A percentile compares a stretch with the other conserved stretches of the same genome.
Evolutionary conservation across 2,888 invertebrate genomes (phyloP).

Genomic region (Trichopoda pennipes): DNA sequence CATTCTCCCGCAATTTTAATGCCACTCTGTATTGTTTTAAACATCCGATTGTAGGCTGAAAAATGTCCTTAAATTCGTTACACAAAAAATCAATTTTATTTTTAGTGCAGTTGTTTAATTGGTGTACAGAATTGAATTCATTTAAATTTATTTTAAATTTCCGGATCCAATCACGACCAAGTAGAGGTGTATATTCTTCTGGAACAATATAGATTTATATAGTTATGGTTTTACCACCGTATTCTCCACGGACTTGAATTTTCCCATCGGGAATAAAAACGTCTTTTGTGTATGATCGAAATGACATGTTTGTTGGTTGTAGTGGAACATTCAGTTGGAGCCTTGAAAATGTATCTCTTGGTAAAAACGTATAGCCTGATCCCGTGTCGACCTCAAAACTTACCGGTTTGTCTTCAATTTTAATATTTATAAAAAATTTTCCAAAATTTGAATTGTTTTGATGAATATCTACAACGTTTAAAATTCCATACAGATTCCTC

Average conservation of each 20-base stretch:
- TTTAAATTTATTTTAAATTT: conserved; percentile 26
- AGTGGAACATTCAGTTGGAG: not conserved
- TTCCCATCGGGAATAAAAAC: not conserved
- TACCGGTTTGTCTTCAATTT: not conserved
- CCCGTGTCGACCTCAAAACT: conserved; percentile 25
- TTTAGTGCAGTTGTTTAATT: too few relatives aligned
- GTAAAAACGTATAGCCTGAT: not conserved
- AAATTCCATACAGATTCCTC: not conserved
- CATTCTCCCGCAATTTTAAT: conserved; percentile 16
- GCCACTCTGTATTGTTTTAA: conserved; percentile 1
- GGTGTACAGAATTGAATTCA: too few relatives aligned
- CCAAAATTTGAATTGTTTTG: not conserved
- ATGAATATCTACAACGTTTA: not conserved
- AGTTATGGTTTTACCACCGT: not conserved
- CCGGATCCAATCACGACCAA: conserved; percentile 9
- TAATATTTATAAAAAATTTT: not conserved
- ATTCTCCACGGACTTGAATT: conserved; percentile 1
- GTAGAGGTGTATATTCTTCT: conserved; percentile 24
- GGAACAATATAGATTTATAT: conserved; percentile 43
- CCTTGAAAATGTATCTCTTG: not conserved
- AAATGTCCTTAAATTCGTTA: conserved; percentile 11
- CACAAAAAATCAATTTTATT: not conserved
- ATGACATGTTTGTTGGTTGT: not conserved
- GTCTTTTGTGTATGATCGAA: not conserved
- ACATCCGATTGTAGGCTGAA: conserved; percentile 34